phyloP scores from a whole-genome alignment of 37 sponge, comb jelly and placozoan species.

The Cladorhizidae sp. region DNA sequence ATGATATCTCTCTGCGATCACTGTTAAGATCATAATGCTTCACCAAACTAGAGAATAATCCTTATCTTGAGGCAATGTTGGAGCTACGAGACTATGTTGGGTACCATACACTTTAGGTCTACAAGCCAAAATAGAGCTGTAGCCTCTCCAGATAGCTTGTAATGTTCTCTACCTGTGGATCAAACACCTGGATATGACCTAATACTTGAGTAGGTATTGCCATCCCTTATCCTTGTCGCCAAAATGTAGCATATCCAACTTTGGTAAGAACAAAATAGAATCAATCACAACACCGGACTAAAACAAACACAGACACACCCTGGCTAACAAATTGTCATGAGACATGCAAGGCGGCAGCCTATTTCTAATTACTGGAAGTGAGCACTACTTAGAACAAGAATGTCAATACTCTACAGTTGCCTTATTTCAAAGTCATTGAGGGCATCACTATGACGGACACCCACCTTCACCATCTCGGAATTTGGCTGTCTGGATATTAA shows the following conservation, averaged over 20 bases:
- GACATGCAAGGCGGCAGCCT: no score
- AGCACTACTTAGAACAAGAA: no score
- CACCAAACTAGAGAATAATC: not conserved
- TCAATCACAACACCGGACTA: no score
- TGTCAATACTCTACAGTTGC: no score
- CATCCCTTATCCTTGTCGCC: conserved; percentile 29
- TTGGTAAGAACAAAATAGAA: no score
- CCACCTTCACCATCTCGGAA: no score
- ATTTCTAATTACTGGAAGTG: no score
- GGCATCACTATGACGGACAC: no score
- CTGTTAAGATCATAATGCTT: conserved; percentile 24
- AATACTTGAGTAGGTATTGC: not conserved
- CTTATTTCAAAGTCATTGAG: no score
- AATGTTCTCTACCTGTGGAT: conserved; percentile 17
- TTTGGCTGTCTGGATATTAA: no score
- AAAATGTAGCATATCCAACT: not conserved
- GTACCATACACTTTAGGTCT: conserved; percentile 5
- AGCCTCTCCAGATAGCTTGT: conserved; percentile 34
- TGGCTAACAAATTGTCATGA: no score
- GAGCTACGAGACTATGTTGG: conserved; percentile 19
- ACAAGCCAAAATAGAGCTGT: conserved; percentile 7
- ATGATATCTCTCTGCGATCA: conserved; percentile 29
- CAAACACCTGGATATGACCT: conserved; percentile 25
- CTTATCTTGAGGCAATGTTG: conserved; percentile 25
- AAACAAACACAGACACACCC: no score